Evolutionary conservation across 92 coral and sea anemone species (phyloP), one percentile per base, ranked within the genome.

Genomic region (Actinernus sp.): DNA sequence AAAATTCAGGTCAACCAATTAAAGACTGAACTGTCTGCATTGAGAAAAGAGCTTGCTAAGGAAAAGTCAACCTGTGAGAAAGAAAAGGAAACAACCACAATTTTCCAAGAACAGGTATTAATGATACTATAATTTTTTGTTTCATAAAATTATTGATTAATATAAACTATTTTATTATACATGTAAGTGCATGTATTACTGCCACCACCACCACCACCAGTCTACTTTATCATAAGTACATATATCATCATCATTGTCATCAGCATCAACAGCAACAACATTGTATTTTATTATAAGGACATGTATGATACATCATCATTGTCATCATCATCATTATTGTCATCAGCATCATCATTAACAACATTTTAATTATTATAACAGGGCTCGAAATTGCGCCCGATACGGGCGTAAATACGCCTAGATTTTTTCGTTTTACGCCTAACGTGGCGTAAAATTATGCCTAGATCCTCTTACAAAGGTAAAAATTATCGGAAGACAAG

Each of bases 31-130:
- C 53, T 81, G 27, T 20, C n/a, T 13, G 36, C 55, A 26, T 54
- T 83, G 3, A 66, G 68, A 37, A 63, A 39, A 18, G 69, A 65
- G 59, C 31, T 83, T 5, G 59, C 33, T 16, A 58, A 52, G 34
- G 71, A 74, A 47, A 67, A 69, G 53, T 28, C 41, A 18, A 68
- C 33, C 1, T 25, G 23, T 45, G 31, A 61, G 29, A 36, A 67
- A 32, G 44, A 79, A 37, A 68, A 83, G 40, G 83, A 83, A 40
- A 60, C 50, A 22, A 31, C 89, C 24, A 43, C 20, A 4, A 21
- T 61, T 16, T 63, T 74, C 25, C 84, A 83, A 33, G 41, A 77
- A 5, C 74, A 66, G 84, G 89, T 83, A 73, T 21, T 4, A 25
- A 20, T 39, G 3, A 25, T 54, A 13, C 29, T 10, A 25, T 25